Evolutionary conservation across 2,113 vertebrate genomes (phyloP).

Genomic region (Chamaea fasciata): DNA sequence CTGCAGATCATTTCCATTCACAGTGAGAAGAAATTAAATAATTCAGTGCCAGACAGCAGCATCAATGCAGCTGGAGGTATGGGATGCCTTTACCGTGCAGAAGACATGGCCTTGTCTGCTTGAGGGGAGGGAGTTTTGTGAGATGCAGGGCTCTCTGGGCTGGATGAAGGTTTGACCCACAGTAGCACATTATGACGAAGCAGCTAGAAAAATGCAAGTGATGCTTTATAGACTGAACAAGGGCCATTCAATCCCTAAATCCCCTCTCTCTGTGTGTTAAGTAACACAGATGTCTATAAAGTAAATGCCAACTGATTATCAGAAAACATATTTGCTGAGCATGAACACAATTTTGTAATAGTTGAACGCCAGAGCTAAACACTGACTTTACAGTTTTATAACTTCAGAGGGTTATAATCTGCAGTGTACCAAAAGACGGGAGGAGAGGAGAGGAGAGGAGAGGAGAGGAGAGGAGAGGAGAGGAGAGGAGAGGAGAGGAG

Average conservation of each 20-base stretch:
- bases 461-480: too few relatives aligned
- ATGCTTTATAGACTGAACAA: not conserved
- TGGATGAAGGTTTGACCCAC: not conserved
- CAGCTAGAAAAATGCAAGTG: not conserved
- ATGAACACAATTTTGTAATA: conserved; percentile 31
- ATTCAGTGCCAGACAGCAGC: conserved; percentile 40
- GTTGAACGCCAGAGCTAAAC: conserved; percentile 22
- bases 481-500: too few relatives aligned
- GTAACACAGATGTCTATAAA: conserved; percentile 58
- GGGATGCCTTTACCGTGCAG: not conserved
- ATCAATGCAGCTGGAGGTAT: not conserved
- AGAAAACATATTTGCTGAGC: conserved; percentile 49
- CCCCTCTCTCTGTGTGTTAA: conserved; percentile 27
- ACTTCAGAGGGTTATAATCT: conserved; percentile 15
- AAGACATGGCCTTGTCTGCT: not conserved
- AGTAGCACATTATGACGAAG: fast-evolving
- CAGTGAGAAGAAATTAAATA: conserved; percentile 52
- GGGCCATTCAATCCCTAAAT: conserved; percentile 47
- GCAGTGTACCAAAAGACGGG: not conserved
- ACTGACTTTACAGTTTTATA: not conserved
- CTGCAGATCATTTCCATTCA: conserved; percentile 50
- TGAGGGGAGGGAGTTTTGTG: not conserved
- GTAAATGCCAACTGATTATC: conserved; percentile 68
- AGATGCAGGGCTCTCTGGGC: not conserved
- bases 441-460: too few relatives aligned